Base-by-base conservation (phyloP, 1,140 invertebrate species). In the Cyclargus thomasi region DNA sequence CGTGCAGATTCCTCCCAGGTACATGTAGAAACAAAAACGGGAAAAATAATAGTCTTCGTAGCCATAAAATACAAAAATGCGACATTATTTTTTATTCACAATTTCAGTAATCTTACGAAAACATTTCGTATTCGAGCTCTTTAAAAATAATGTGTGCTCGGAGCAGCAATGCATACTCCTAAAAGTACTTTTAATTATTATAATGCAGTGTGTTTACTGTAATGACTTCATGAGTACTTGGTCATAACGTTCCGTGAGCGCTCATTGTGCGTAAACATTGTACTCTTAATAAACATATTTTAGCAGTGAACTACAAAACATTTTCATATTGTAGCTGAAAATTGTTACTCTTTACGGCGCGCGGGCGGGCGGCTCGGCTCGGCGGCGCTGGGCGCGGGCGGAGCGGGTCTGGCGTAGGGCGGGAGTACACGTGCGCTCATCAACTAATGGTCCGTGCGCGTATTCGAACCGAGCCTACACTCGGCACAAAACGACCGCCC, bases 381-480 rank as follows among this genome's bases (percentile, higher is more conserved):
- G 39, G 10, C 39, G 39, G 1, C 39, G 39, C 11, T 16, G 11
- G 14, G 14, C 39, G 39, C 39, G 39, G 39, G 39, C 14, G 39
- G 39, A 47, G 67, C 71, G 73, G 74, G 80, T 82, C 77, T 79
- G 78, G 75, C 81, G 29, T 74, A 79, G 82, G 81, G 79, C 81
- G 85, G 74, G 77, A 72, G 76, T 79, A 80, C 83, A 88, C 83
- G 81, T 79, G 83, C 83, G 83, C 85, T 90, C 87, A 90, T 90
- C 87, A 90, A 90, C 87, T 90, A 90, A 90, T 90, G 87, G 87
- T 84, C 87, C 87, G 81, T 90, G 76, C 82, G 81, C 85, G 87
- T 85, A 88, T 87, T 87, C 87, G 87, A 90, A 90, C 87, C 85
- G 86, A 87, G 81, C 83, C 86, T 85, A 85, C 81, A 79, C 82